Base-by-base conservation (phyloP, 2,113 vertebrate species). In the Athene cunicularia region DNA sequence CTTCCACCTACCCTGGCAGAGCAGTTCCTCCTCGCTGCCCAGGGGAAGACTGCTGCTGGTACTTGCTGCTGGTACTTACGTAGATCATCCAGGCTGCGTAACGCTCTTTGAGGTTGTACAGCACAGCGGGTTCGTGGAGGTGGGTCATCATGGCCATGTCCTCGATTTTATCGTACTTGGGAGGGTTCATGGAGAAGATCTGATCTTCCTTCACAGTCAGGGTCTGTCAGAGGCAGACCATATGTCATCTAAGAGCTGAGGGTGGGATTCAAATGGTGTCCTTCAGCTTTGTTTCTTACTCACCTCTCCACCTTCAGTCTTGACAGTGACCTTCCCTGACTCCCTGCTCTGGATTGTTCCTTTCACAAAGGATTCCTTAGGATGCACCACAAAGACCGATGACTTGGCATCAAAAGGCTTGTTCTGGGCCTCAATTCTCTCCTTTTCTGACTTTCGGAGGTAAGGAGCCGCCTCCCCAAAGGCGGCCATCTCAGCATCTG, bases 131-230 rank as follows among this genome's bases (percentile, higher is more conserved):
- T 89, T 99, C 98, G 0, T 99, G 98, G 45, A 99, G 98, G 39
- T 99, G 98, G 53, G 99, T 99, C 98, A 99, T 99, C 98, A 98
- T 99, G 58, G 97, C 99, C 99, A 99, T 99, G 97, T 99, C 98
- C 89, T 99, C 45, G 45, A 47, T 47, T 47, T 47, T 47, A 47
- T 47, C 45, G 2, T 96, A 99, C 73, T 99, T 99, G 1, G 98
- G 98, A 47, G 98, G 98, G 70, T 99, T 99, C 98, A 98, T 98
- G 1, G 98, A 8, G 52, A 53, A 53, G 27, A 53, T 5, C 16
- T 53, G 52, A 53, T 53, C 98, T 11, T 99, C 98, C 87, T 96
- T 98, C 70, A 73, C 28, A 0, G 70, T 73, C 70, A 73, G 20
- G 28, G 70, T 73, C 70, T 73, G 70, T 9, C 24, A 39, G 39